Evolutionary conservation across 2,113 vertebrate species (phyloP).

Genomic region (Acrocephalus kingi): DNA sequence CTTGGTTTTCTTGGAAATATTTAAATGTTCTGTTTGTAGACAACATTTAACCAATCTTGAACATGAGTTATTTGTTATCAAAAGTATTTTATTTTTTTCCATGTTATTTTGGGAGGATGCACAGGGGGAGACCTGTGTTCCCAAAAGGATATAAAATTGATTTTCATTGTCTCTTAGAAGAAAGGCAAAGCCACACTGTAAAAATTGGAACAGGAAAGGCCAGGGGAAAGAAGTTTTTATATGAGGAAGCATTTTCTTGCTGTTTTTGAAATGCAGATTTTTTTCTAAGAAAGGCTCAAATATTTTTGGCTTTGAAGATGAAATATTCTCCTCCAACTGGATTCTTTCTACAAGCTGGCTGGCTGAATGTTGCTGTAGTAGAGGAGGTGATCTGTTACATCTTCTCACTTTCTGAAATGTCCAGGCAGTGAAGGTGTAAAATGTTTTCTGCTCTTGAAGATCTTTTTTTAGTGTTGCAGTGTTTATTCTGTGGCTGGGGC

Average conservation of each 20-base stretch:
- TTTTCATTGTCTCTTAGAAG: background rate
- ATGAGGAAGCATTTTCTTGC: background rate
- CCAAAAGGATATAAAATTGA: background rate
- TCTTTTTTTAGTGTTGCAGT: background rate
- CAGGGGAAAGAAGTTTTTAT: accelerated
- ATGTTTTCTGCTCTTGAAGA: background rate
- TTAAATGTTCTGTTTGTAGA: background rate
- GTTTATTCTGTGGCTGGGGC: background rate
- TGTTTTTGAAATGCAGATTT: background rate
- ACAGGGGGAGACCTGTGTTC: background rate
- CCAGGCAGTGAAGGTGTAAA: background rate
- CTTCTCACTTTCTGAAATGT: background rate
- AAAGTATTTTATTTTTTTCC: background rate
- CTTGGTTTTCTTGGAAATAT: background rate
- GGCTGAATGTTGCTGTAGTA: background rate
- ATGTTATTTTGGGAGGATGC: background rate
- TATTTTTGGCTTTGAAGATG: background rate
- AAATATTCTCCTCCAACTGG: background rate
- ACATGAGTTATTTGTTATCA: background rate
- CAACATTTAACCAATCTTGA: background rate
- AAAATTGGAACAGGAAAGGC: background rate
- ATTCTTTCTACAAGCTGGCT: background rate
- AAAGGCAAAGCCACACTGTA: background rate
- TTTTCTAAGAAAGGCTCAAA: background rate
- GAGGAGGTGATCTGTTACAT: background rate